Conservation (phyloP, 2,113 vertebrate genomes). For the Gambusia holbrooki region DNA sequence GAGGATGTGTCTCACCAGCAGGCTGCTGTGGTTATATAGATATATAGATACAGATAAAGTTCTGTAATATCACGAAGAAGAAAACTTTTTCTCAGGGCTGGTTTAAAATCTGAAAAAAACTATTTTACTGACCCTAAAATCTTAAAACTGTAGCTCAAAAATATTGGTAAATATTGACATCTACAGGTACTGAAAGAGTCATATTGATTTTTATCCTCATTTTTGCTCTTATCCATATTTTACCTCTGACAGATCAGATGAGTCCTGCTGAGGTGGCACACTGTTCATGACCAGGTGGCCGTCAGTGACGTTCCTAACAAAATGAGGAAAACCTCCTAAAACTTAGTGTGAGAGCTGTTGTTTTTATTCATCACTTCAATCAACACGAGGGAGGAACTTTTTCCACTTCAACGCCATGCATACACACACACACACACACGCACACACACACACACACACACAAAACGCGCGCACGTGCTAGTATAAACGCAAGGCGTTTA, state of each 20-base stretch:
- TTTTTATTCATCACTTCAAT: slow-evolving; percentile 57
- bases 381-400: slow-evolving; percentile 21
- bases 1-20: no score
- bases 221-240: neutral
- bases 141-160: neutral
- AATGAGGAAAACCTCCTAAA: neutral
- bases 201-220: neutral
- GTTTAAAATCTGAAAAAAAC: no score
- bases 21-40: no score
- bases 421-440: neutral
- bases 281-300: neutral
- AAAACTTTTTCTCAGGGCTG: no score
- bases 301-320: neutral
- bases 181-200: neutral
- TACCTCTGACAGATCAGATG: neutral
- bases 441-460: slow-evolving; percentile 12
- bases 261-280: neutral
- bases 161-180: neutral
- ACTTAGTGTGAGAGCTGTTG: slow-evolving; percentile 6
- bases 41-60: no score
- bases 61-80: no score
- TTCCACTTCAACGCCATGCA: slow-evolving; percentile 22
- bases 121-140: no score
- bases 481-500: neutral
- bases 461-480: no score